Evolutionary conservation across 2,888 invertebrate species (phyloP).

Genomic region (Heliconius cydno): DNA sequence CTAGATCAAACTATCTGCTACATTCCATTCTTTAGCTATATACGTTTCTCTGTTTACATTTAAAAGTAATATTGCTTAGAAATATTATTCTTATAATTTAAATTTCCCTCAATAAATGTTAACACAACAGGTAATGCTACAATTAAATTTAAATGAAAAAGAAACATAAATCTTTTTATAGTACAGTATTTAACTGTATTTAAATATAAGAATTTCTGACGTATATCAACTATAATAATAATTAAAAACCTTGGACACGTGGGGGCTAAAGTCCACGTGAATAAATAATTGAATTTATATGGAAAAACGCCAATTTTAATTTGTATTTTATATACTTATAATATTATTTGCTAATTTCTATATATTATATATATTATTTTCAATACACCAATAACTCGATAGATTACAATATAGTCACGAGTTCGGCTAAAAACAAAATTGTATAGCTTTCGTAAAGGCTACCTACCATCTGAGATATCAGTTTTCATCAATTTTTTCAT

Average conservation of each 20-base stretch:
- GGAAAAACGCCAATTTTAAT: no score
- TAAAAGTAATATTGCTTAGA: no score
- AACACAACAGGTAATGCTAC: not conserved
- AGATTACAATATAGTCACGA: constrained; percentile 1
- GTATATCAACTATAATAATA: not conserved
- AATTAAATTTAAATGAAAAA: not conserved
- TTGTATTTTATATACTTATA: no score
- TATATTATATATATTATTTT: not conserved
- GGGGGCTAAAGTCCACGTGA: constrained; percentile 54
- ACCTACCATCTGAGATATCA: not conserved
- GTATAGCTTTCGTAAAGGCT: not conserved
- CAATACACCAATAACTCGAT: not conserved
- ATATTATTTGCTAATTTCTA: not conserved
- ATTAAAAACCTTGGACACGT: constrained; percentile 30
- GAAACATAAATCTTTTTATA: not conserved
- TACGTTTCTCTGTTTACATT: not conserved
- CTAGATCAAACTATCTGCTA: no score
- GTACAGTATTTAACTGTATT: not conserved
- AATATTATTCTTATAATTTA: no score
- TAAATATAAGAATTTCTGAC: not conserved
- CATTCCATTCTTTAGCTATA: no score
- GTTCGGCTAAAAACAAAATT: not conserved
- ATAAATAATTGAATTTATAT: constrained; percentile 32
- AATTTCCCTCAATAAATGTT: not conserved
- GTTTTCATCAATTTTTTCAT: not conserved